These are phyloP conservation scores for Oryzaephilus surinamensis DNA, from an alignment of 1,140 invertebrate genomes.

Conservation along the genomic window DNA sequence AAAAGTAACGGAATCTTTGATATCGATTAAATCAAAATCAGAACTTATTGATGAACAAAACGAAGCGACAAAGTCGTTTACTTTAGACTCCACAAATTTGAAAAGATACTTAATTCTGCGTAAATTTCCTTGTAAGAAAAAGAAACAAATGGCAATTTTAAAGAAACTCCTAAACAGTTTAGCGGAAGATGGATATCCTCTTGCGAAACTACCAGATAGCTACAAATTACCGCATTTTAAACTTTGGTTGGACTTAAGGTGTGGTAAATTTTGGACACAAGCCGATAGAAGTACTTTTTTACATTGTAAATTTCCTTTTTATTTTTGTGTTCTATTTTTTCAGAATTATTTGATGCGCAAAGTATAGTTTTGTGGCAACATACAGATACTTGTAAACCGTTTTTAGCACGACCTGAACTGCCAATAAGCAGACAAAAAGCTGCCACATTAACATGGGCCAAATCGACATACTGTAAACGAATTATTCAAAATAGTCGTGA, in stretches of 20 bases:
- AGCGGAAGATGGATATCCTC: conserved; percentile 29
- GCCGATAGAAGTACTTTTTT: conserved; percentile 17
- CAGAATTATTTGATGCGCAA: not conserved
- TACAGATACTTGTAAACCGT: not conserved
- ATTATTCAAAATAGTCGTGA: conserved; percentile 3
- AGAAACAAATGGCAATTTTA: too few species aligned
- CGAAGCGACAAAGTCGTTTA: too few species aligned
- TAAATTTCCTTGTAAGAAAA: too few species aligned
- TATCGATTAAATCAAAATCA: too few species aligned
- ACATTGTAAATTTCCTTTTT: conserved; percentile 2
- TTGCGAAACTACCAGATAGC: conserved; percentile 29
- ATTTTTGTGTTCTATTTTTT: not conserved
- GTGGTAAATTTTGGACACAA: conserved; percentile 20
- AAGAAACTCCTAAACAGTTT: conserved; percentile 21
- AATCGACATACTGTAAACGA: conserved; percentile 6
- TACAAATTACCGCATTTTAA: conserved; percentile 29
- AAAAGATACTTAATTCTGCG: too few species aligned
- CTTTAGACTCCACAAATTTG: too few species aligned
- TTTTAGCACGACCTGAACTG: not conserved
- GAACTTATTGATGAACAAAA: too few species aligned
- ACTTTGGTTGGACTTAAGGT: conserved; percentile 27
- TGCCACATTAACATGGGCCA: conserved; percentile 9
- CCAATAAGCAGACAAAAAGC: conserved; percentile 1
- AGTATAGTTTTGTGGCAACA: not conserved
- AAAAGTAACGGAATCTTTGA: too few species aligned